Evolutionary conservation across 2,888 invertebrate genomes (phyloP).

Genomic region (Drosophila tanythrix): DNA sequence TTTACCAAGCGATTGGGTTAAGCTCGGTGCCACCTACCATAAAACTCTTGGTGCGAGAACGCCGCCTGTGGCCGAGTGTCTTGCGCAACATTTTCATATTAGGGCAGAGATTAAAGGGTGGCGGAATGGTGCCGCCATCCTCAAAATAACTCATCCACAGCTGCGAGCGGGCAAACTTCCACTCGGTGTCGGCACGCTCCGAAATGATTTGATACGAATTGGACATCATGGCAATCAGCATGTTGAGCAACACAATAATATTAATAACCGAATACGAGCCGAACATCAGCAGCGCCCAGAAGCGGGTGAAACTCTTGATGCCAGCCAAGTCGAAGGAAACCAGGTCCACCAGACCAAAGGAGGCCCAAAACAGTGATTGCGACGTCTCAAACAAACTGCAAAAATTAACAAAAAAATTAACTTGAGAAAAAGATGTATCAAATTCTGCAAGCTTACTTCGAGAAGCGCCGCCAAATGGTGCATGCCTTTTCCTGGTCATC

Average conservation of each 20-base stretch:
- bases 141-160: conserved; percentile 99
- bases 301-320: conserved; percentile 97
- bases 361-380: conserved; percentile 99
- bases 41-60: conserved; percentile 86
- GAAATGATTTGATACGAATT: conserved; percentile 99
- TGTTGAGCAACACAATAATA: conserved; percentile 97
- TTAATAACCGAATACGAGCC: conserved; percentile 99
- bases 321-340: conserved; percentile 97
- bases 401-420: conserved; percentile 63
- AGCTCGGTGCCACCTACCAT: conserved; percentile 85
- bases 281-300: conserved; percentile 98
- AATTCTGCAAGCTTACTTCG: conserved; percentile 88
- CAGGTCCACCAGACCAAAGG: conserved; percentile 97
- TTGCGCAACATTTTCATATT: conserved; percentile 90
- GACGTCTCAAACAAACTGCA: conserved; percentile 97
- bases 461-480: conserved; percentile 94
- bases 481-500: conserved; percentile 93
- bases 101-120: conserved; percentile 97
- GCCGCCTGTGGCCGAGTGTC: conserved; percentile 85
- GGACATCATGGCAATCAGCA: conserved; percentile 99
- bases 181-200: conserved; percentile 97
- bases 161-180: conserved; percentile 98
- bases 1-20: conserved; percentile 24
- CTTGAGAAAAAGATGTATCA: accelerated
- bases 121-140: conserved; percentile 95